phyloP scores from a whole-genome alignment of 2,113 vertebrate species.

The Uropsilus gracilis region DNA sequence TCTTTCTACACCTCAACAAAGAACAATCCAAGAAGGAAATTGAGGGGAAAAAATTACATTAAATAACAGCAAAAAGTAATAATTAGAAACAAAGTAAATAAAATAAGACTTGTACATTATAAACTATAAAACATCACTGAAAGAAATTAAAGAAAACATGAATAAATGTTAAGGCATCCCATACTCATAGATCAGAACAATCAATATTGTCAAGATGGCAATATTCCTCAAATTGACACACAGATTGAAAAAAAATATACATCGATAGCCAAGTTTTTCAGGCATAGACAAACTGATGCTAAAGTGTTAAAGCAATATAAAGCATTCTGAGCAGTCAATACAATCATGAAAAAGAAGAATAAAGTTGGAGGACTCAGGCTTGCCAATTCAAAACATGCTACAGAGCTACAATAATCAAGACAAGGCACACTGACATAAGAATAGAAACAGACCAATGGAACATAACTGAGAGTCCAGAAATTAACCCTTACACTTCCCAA shows the following conservation, averaged over 20 bases:
- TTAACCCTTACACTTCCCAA: neutral
- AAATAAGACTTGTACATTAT: neutral
- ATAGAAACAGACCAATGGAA: neutral
- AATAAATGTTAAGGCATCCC: neutral
- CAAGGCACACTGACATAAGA: neutral
- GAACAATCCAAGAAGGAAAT: slow-evolving; percentile 1
- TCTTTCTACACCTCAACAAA: neutral
- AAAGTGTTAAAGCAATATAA: slow-evolving; percentile 10
- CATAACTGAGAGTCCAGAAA: neutral
- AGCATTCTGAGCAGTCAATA: slow-evolving; percentile 4
- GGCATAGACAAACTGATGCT: neutral
- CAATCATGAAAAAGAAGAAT: neutral
- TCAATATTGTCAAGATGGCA: neutral
- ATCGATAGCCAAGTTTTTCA: neutral
- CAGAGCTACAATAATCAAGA: neutral
- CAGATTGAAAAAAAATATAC: neutral
- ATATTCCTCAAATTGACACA: neutral
- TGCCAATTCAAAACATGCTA: slow-evolving; percentile 17
- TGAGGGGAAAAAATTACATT: neutral
- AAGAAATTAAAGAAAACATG: slow-evolving; percentile 35
- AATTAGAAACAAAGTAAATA: slow-evolving; percentile 46
- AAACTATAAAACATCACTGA: slow-evolving; percentile 3
- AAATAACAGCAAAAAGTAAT: neutral
- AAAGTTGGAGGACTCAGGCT: neutral
- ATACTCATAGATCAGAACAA: neutral